Base-by-base conservation (phyloP, 1,140 invertebrate species). In the Cherax quadricarinatus region DNA sequence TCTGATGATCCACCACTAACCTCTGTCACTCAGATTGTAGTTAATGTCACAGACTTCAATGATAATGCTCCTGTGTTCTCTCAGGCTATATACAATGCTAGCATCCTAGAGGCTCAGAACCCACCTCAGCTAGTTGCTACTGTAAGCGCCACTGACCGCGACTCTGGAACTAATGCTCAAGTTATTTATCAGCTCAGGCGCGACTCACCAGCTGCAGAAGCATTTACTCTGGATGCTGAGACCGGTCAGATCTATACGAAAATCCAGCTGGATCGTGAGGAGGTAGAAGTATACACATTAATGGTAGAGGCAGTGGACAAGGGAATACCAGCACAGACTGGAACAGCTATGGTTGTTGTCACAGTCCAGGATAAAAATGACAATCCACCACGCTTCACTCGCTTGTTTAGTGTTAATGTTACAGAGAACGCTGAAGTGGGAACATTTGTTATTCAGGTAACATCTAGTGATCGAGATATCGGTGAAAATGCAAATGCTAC, bases 341-440 rank as follows among this genome's bases (percentile, higher is more conserved):
- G 98, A 12, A 97, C 97, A 0, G 97, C 98, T 0, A 98, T 97
- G 53, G 97, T 99, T 0, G 94, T 98, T 21, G 96, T 99, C 0
- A 97, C 97, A 7, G 96, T 99, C 21, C 94, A 97, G 24, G 98
- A 99, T 94, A 98, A 98, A 95, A 99, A 99, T 95, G 98, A 99
- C 95, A 99, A 99, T 95, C 98, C 98, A 14, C 98, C 98, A 0
- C 96, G 97, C 92, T 99, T 99, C 94, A 99, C 98, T 0, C 95
- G 98, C 81, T 95, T 99, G 0, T 99, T 99, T 95, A 98, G 97
- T 94, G 97, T 98, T 0, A 99, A 99, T 94, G 98, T 99, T 0
- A 99, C 98, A 0, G 99, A 99, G 96, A 99, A 99, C 95, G 97
- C 98, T 0, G 97, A 98, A 93, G 96, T 99, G 75, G 98, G 98